Conservation (phyloP, 2,888 invertebrate genomes). For the Osedax frankpressi region DNA sequence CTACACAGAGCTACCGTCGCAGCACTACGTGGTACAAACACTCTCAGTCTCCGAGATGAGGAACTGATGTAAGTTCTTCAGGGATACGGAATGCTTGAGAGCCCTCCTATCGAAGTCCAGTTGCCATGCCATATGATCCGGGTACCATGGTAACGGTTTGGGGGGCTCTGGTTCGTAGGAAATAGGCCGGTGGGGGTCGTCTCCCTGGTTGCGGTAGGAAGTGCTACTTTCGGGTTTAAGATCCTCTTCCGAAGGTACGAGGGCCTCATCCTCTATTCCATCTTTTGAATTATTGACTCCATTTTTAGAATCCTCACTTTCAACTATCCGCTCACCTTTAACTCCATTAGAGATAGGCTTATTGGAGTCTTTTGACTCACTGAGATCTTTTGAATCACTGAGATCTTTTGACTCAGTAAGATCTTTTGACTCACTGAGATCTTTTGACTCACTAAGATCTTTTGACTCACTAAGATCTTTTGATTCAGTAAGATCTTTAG, state of each 20-base stretch:
- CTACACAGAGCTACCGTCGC: no score
- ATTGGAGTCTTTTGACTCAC: no score
- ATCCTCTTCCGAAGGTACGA: not conserved
- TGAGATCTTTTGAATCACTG: no score
- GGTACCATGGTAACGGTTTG: conserved; percentile 57
- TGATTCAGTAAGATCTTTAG: not conserved
- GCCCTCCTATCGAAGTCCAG: conserved; percentile 73
- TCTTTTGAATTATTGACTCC: not conserved
- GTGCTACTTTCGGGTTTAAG: not conserved
- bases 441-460: no score
- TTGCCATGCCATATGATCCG: conserved; percentile 82
- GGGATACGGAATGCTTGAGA: conserved; percentile 69
- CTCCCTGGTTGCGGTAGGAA: not conserved
- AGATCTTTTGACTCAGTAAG: not conserved
- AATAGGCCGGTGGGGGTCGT: not conserved
- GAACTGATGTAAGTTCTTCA: conserved; percentile 81
- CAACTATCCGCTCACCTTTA: not conserved
- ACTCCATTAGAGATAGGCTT: not conserved
- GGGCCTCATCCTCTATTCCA: not conserved
- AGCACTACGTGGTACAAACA: no score
- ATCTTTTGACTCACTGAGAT: not conserved
- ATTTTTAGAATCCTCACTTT: not conserved
- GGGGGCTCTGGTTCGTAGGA: not conserved
- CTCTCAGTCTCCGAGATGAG: conserved; percentile 84
- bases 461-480: not conserved